Conservation (phyloP, 1,140 invertebrate species). For the Lutraria rhynchaena region DNA sequence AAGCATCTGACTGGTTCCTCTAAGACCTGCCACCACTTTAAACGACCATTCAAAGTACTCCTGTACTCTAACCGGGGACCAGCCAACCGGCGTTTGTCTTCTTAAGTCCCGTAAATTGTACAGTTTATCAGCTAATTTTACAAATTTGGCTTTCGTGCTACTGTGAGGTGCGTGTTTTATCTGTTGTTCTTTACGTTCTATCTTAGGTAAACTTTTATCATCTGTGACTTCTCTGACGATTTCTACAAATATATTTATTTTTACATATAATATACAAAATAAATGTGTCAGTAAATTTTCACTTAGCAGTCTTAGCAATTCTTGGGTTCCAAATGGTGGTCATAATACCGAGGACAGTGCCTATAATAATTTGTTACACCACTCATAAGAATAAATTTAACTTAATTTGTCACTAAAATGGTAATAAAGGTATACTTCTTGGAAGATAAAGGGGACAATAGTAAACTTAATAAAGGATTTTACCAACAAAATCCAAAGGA, state of each 20-base stretch:
- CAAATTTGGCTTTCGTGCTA: slow-evolving; percentile 88
- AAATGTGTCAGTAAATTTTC: neutral
- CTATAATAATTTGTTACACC: no score
- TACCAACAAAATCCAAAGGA: no score
- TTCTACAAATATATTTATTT: slow-evolving; percentile 69
- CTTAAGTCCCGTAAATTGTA: slow-evolving; percentile 92
- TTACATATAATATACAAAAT: neutral
- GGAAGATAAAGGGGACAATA: no score
- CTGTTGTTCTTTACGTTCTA: slow-evolving; percentile 88
- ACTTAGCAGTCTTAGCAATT: no score
- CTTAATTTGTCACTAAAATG: no score
- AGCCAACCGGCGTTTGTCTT: slow-evolving; percentile 85
- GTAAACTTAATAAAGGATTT: no score
- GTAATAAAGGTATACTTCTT: no score
- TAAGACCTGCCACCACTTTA: slow-evolving; percentile 87
- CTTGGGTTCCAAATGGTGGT: no score
- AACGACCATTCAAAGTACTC: slow-evolving; percentile 90
- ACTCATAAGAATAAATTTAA: no score
- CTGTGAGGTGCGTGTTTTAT: slow-evolving; percentile 86
- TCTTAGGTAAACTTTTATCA: slow-evolving; percentile 88
- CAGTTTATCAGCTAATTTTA: slow-evolving; percentile 93
- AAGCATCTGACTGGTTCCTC: slow-evolving; percentile 86
- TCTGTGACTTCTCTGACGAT: slow-evolving; percentile 86
- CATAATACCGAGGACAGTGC: no score
- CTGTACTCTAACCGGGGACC: slow-evolving; percentile 85